phyloP scores from a whole-genome alignment of 2,888 invertebrate species.

The Laspeyria flexula region DNA sequence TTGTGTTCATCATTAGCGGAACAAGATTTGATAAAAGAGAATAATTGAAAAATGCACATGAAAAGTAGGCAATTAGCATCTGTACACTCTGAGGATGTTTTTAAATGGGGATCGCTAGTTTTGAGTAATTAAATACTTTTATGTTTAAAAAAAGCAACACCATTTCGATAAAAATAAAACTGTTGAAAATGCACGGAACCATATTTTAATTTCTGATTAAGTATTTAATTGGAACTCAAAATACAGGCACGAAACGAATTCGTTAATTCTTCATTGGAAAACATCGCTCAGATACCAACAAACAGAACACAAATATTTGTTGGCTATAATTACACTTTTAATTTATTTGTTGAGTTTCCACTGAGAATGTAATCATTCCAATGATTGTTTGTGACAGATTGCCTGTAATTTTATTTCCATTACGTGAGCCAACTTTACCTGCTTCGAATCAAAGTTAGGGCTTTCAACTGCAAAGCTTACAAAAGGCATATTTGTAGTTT shows the following conservation, averaged over 20 bases:
- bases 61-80: too few species aligned
- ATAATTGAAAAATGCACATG: too few species aligned
- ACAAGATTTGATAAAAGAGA: too few species aligned
- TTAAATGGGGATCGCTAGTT: too few species aligned
- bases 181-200: neutral
- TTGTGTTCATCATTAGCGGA: too few species aligned
- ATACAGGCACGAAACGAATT: neutral
- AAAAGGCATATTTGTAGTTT: neutral
- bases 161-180: too few species aligned
- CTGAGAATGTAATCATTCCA: constrained; percentile 50
- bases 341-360: constrained; percentile 54
- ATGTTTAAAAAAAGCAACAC: too few species aligned
- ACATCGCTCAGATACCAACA: constrained; percentile 14
- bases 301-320: constrained; percentile 49
- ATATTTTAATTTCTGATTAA: neutral
- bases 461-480: neutral
- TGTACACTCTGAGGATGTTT: too few species aligned
- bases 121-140: too few species aligned
- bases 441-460: neutral
- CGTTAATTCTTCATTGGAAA: constrained; percentile 8
- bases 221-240: constrained; percentile 6
- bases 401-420: constrained; percentile 40
- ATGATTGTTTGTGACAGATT: constrained; percentile 56
- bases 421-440: constrained; percentile 14
- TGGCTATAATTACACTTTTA: constrained; percentile 52